Evolutionary conservation across 2,113 vertebrate genomes (phyloP), one percentile per base, ranked within the genome.

Genomic region (Halichoeres trimaculatus): DNA sequence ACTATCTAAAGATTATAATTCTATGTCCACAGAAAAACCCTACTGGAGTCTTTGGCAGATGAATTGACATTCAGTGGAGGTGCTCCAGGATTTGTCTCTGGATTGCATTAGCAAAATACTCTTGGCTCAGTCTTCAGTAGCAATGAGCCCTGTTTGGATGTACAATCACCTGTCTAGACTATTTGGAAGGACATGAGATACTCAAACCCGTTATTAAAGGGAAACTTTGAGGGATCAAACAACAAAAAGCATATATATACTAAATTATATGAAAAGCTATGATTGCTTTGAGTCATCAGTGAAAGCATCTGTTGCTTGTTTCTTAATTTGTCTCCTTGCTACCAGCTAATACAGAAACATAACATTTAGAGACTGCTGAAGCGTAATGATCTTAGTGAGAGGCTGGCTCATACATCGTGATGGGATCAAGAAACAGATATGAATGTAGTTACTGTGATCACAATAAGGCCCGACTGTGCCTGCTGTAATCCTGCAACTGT

Each of bases 11-110:
- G 58, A 41, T 66, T 12, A 65, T 58, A 26, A 20, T 43, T 61
- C 12, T 16, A 43, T 40, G 45, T 54, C 35, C 20, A 17, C 23
- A 59, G 14, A 41, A 8, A 66, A 43, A 64, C 47, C 54, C 54
- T 10, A 16, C 5, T 16, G 57, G 24, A 20, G 35, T 78, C 22
- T 70, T 74, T 74, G 50, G 30, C 54, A 59, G 51, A 34, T 20
- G 73, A 40, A 78, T 50, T 77, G 65, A 60, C 35, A 70, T 69
- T 65, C 30, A 38, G 12, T 64, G 48, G 56, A 61, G 35, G 19
- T 62, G 34, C 50, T 78, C 30, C 61, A 43, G 63, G 20, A 70
- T 68, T 72, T 67, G 26, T 26, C 61, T 59, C 60, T 51, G 34
- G 26, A 35, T 79, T 69, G 23, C 30, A 47, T 20, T 53, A 2